Evolutionary conservation across 1,140 invertebrate genomes (phyloP).

Genomic region (Philopotamus ludificatus): DNA sequence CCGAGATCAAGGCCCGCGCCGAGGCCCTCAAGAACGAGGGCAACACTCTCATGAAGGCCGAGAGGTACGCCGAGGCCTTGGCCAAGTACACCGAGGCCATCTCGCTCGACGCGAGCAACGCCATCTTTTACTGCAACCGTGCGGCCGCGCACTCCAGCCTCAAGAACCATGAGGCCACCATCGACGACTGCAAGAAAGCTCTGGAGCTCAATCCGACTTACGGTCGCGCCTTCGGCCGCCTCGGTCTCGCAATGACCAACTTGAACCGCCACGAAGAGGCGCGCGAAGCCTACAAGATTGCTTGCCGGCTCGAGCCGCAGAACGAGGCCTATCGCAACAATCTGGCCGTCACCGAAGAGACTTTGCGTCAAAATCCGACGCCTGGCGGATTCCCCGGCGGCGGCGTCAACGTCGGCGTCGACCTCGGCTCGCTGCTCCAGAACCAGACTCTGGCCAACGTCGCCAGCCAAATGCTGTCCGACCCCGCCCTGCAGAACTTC

Average conservation of each 20-base stretch:
- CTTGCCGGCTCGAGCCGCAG: slow-evolving; percentile 85
- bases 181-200: slow-evolving; percentile 87
- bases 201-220: slow-evolving; percentile 86
- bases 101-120: slow-evolving; percentile 78
- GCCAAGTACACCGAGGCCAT: slow-evolving; percentile 83
- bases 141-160: slow-evolving; percentile 89
- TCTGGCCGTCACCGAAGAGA: slow-evolving; percentile 62
- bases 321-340: slow-evolving; percentile 92
- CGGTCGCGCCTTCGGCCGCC: slow-evolving; percentile 90
- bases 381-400: slow-evolving; percentile 45
- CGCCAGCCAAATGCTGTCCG: slow-evolving; percentile 74
- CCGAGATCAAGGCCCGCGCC: slow-evolving; percentile 64
- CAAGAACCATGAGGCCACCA: slow-evolving; percentile 74
- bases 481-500: slow-evolving; percentile 76
- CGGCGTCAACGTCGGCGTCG: slow-evolving; percentile 52
- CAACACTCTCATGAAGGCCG: slow-evolving; percentile 82
- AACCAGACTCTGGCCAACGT: slow-evolving; percentile 77
- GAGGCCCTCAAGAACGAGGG: slow-evolving; percentile 81
- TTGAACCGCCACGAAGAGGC: slow-evolving; percentile 81
- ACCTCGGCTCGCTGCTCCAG: slow-evolving; percentile 64
- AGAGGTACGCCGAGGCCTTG: slow-evolving; percentile 77
- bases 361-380: slow-evolving; percentile 42
- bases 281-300: slow-evolving; percentile 81
- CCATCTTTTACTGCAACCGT: slow-evolving; percentile 94
- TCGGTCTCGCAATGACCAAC: slow-evolving; percentile 87